Percentiles rank a stretch among this genome's conserved stretches.
These are phyloP conservation scores for Cancer borealis DNA, from an alignment of 2,888 invertebrate species.

Conservation along the genomic window DNA sequence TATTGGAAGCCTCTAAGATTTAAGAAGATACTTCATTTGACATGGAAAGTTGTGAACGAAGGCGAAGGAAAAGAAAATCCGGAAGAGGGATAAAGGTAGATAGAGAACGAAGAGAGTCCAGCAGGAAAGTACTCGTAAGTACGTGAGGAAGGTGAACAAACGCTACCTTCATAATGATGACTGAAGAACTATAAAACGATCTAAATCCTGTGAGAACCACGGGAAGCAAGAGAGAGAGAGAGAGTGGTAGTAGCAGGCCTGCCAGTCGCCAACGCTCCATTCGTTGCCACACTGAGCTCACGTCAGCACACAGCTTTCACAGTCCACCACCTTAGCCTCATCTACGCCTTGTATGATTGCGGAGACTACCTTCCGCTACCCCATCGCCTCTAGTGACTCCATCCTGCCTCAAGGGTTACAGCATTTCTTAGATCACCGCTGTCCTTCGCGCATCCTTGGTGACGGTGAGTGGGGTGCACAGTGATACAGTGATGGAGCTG, in stretches of 20 bases:
- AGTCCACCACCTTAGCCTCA: background rate
- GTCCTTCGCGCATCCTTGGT: background rate
- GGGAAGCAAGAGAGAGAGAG: background rate
- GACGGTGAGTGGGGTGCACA: background rate
- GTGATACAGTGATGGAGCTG: background rate
- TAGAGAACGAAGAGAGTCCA: background rate
- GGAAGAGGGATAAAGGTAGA: background rate
- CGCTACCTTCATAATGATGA: background rate
- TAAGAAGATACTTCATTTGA: background rate
- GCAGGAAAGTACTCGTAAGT: background rate
- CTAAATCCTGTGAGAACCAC: background rate
- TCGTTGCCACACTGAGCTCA: background rate
- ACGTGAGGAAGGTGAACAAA: background rate
- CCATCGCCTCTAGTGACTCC: background rate
- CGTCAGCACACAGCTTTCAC: background rate
- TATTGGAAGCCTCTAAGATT: background rate
- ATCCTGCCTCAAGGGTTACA: background rate
- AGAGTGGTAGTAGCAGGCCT: background rate
- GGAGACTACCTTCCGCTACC: background rate
- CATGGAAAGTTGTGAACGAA: background rate
- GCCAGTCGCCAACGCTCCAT: background rate
- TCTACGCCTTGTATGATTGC: background rate
- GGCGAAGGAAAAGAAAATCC: background rate
- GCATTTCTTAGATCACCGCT: background rate
- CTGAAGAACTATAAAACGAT: slow-evolving; percentile 14